Conservation (phyloP, 2,113 vertebrate genomes). For the Tragelaphus buxtoni region DNA sequence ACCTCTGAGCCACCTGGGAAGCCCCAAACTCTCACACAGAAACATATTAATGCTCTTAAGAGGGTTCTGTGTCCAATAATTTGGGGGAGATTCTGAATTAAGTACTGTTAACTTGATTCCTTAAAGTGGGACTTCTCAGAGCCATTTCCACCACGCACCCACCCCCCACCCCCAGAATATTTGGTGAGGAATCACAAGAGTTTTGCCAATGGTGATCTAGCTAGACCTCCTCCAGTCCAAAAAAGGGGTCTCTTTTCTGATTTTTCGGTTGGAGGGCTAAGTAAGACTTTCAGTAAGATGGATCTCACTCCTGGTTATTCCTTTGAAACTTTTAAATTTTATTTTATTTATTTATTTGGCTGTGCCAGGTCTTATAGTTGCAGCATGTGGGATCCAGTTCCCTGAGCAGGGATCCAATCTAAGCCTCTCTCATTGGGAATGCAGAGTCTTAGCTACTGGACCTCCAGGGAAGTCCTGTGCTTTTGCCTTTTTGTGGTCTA, state of each 20-base stretch:
- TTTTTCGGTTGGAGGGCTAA: background rate
- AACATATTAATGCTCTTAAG: background rate
- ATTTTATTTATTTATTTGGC: too few relatives aligned
- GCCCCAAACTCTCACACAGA: background rate
- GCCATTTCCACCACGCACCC: accelerated
- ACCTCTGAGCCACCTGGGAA: too few relatives aligned
- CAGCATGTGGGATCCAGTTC: too few relatives aligned
- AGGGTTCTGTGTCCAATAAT: background rate
- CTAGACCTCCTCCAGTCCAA: background rate
- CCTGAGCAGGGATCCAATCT: too few relatives aligned
- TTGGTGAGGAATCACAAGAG: background rate
- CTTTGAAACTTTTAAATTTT: background rate
- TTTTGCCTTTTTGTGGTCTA: too few relatives aligned
- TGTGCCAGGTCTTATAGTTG: too few relatives aligned
- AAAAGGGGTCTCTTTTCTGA: background rate
- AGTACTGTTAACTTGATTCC: background rate
- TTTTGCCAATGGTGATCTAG: background rate
- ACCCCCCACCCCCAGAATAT: background rate
- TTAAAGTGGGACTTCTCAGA: background rate
- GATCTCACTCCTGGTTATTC: background rate
- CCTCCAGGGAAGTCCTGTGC: too few relatives aligned
- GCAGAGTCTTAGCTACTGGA: too few relatives aligned
- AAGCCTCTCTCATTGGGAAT: too few relatives aligned
- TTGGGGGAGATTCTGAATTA: background rate
- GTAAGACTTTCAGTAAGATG: background rate